Base-by-base conservation (phyloP, 2,113 vertebrate genomes). In the Phylloscopus trochiloides region DNA sequence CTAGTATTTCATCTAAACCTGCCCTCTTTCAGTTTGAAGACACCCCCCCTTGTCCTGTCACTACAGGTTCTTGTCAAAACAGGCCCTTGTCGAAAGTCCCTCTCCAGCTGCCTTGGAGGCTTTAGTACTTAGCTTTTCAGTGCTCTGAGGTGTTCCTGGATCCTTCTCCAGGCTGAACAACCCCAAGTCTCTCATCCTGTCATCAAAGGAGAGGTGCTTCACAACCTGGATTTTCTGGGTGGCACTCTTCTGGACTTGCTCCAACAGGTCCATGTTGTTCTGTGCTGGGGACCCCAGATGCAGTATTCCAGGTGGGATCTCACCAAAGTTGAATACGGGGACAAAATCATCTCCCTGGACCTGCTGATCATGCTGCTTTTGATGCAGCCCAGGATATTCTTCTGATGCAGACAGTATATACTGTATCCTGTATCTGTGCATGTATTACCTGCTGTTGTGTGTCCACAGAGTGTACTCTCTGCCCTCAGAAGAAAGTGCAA, bases 371-470 rank as follows among this genome's bases (percentile, higher is more conserved):
- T 42, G 62, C 25, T 61, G 47, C 47, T 59, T 40, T 38, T 45
- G 13, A 32, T 6, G 6, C 59, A 80, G 43, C 51, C 59, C 19
- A 43, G 51, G 51, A 24, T 28, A n/a, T 19, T 38, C 7, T 57
- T 72, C 21, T 54, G 61, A 68, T 75, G 54, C 40, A 83, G 48
- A 19, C 25, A 47, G 16, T 52, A 45, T 24, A 32, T n/a, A 3
- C 11, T 11, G 6, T 28, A 36, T 66, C 3, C 48, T 48, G 0
- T 18, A 68, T 48, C 20, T 34, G 2, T 29, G 14, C 1, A 0
- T 18, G 1, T 16, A 3, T 31, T 6, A 8, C 6, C 28, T 25
- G 1, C 31, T 38, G 34, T 8, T 6, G 21, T 17, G 66, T 21
- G 75, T 43, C 62, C 15, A 4, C 57, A 20, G 31, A 42, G 20